A percentile compares a stretch with the other conserved stretches of the same genome.
These are phyloP conservation scores for Meiosimyza decipiens DNA, from an alignment of 2,888 invertebrate species.

Conservation along the genomic window DNA sequence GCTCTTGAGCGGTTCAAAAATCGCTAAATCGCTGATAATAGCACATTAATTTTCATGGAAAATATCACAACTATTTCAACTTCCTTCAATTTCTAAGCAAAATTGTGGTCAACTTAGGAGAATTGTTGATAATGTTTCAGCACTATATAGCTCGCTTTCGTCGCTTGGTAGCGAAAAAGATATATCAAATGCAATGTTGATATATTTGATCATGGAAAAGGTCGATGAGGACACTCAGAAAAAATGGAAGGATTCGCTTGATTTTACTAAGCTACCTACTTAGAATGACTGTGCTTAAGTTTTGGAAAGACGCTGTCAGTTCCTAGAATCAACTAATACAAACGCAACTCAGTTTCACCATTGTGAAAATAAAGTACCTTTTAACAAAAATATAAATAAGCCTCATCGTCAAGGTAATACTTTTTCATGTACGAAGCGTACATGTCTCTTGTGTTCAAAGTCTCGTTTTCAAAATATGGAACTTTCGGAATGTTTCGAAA, in stretches of 20 bases:
- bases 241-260: too few species aligned
- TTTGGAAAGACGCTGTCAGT: too few species aligned
- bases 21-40: slow-evolving; percentile 21
- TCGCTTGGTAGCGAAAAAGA: slow-evolving; percentile 35
- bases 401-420: neutral
- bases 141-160: slow-evolving; percentile 26
- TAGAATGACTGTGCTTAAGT: too few species aligned
- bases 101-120: slow-evolving; percentile 26
- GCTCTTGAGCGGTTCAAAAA: slow-evolving; percentile 24
- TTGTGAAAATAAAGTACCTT: slow-evolving; percentile 22
- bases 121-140: slow-evolving; percentile 32
- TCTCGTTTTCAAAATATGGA: slow-evolving; percentile 24
- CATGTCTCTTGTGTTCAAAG: slow-evolving; percentile 23
- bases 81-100: slow-evolving; percentile 20
- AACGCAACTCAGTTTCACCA: too few species aligned
- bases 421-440: slow-evolving; percentile 9
- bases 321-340: too few species aligned
- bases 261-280: too few species aligned
- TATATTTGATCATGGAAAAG: slow-evolving; percentile 35
- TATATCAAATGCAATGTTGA: slow-evolving; percentile 34
- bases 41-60: slow-evolving; percentile 18
- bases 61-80: slow-evolving; percentile 21
- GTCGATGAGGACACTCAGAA: slow-evolving; percentile 35
- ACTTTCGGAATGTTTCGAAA: neutral
- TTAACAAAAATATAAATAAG: slow-evolving; percentile 17